A percentile compares a stretch with the other conserved stretches of the same genome.
Conservation (phyloP, 2,113 vertebrate species). For the Coryphaenoides rupestris region DNA sequence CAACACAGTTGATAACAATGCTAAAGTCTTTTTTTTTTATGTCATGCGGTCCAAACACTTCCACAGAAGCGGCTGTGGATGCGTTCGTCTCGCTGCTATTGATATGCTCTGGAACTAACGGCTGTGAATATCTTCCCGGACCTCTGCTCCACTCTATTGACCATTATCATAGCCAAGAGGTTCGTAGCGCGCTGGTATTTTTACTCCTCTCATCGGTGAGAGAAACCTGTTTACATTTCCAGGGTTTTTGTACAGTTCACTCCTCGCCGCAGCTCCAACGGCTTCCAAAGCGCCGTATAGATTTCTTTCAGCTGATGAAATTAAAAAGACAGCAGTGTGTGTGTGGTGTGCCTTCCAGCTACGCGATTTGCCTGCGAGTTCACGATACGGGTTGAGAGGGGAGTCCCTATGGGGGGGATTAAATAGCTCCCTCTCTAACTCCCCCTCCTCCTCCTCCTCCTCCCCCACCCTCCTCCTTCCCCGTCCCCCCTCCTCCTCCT, state of each 20-base stretch:
- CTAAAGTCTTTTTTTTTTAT: too few relatives aligned
- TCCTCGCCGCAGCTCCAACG: constrained; percentile 57
- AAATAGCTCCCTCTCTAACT: constrained; percentile 73
- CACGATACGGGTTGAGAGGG: constrained; percentile 79
- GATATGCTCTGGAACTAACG: constrained; percentile 65
- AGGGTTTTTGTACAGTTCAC: constrained; percentile 67
- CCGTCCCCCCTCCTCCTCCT: constrained; percentile 58
- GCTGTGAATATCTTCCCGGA: constrained; percentile 57
- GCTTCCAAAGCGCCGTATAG: constrained; percentile 72
- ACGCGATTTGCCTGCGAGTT: constrained; percentile 76
- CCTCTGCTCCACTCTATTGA: constrained; percentile 72
- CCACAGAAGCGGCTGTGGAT: constrained; percentile 46
- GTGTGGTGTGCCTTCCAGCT: constrained; percentile 75
- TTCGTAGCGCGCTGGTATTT: constrained; percentile 61
- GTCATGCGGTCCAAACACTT: too few relatives aligned
- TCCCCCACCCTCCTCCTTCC: constrained; percentile 63
- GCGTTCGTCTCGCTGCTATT: constrained; percentile 63
- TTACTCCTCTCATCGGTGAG: constrained; percentile 60
- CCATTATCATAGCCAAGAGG: constrained; percentile 68
- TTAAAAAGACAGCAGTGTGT: constrained; percentile 80
- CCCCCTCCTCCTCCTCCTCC: constrained; percentile 60
- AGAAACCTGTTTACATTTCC: constrained; percentile 70
- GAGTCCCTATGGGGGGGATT: constrained; percentile 80
- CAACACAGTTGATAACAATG: too few relatives aligned
- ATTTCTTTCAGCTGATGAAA: constrained; percentile 80